phyloP scores from a whole-genome alignment of 2,797 vertebrate genomes.

The Onychomys torridus region DNA sequence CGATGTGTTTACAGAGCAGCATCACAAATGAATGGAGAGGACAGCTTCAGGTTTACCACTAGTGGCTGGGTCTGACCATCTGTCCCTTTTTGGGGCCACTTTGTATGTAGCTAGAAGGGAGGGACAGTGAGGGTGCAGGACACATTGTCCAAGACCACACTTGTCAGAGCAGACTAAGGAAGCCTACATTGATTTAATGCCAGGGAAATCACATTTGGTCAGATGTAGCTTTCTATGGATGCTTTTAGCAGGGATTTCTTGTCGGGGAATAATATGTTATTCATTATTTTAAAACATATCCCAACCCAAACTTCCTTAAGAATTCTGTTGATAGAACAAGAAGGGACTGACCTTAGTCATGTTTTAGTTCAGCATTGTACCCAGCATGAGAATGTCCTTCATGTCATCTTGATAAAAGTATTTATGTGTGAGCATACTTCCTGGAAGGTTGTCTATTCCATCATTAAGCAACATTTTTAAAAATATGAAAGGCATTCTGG shows the following conservation, averaged over 20 bases:
- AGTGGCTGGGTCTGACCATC: neutral
- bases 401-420: neutral
- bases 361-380: neutral
- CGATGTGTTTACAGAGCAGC: conserved; percentile 69
- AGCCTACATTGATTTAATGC: neutral
- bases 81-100: neutral
- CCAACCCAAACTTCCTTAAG: conserved; percentile 12
- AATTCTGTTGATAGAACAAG: conserved; percentile 29
- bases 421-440: neutral
- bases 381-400: neutral
- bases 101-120: neutral
- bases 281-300: neutral
- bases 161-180: neutral
- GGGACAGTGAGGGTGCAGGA: neutral
- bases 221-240: neutral
- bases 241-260: neutral
- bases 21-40: conserved; percentile 70
- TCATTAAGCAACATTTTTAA: neutral
- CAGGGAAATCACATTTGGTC: neutral
- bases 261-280: neutral
- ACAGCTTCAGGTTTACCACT: conserved; percentile 52
- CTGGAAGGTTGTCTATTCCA: neutral
- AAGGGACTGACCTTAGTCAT: neutral
- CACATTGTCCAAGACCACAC: neutral
- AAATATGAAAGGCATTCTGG: neutral